A percentile compares a stretch with the other conserved stretches of the same genome.
Conservation (phyloP, 2,888 invertebrate species). For the Zeuzera pyrina region DNA sequence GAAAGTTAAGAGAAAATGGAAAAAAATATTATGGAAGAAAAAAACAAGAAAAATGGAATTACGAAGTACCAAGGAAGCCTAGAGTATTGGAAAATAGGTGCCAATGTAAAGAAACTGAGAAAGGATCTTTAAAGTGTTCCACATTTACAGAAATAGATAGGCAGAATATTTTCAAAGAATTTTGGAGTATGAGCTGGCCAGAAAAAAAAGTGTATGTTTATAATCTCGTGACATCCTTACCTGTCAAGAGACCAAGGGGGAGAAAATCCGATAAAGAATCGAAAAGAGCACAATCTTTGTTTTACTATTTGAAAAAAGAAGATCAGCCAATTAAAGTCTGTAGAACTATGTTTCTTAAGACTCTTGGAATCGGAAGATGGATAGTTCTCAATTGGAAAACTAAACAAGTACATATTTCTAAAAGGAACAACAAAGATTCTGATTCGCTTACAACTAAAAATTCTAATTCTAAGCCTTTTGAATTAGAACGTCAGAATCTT, state of each 20-base stretch:
- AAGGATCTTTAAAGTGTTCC: too few relatives aligned
- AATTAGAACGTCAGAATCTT: constrained; percentile 2
- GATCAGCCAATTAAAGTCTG: constrained; percentile 10
- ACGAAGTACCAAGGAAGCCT: constrained; percentile 6
- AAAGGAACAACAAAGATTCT: constrained; percentile 5
- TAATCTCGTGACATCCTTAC: too few relatives aligned
- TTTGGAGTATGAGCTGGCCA: constrained; percentile 3
- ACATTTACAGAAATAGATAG: constrained; percentile 5
- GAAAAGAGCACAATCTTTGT: constrained; percentile 10
- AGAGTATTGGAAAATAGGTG: too few relatives aligned
- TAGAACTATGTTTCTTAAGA: constrained; percentile 10
- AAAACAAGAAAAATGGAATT: constrained; percentile 8
- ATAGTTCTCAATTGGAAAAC: constrained; percentile 11
- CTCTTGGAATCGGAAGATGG: constrained; percentile 10
- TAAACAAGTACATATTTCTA: constrained; percentile 4
- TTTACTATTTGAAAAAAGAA: constrained; percentile 10
- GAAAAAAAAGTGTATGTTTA: constrained; percentile 3
- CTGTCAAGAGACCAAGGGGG: constrained; percentile 3
- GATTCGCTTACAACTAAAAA: neutral
- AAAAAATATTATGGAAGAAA: constrained; percentile 8
- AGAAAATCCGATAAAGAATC: neutral
- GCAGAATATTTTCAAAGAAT: constrained; percentile 3
- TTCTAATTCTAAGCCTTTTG: constrained; percentile 4
- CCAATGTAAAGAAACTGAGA: too few relatives aligned
- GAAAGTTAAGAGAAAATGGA: too few relatives aligned